A percentile compares a stretch with the other conserved stretches of the same genome.
phyloP scores from a whole-genome alignment of 1,140 invertebrate genomes.

The Drosophila auraria region DNA sequence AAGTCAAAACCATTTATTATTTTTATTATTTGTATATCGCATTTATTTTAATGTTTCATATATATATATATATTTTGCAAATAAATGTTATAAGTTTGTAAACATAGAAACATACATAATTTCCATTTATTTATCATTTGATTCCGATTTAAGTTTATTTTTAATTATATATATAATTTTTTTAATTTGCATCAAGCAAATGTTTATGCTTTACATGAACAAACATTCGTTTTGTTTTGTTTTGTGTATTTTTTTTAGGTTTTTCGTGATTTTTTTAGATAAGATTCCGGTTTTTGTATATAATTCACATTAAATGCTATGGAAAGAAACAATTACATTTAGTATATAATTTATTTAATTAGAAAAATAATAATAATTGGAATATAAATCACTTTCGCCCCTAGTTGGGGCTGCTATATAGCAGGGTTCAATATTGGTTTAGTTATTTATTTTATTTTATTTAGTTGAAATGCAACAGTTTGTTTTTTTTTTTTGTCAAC shows the following conservation, averaged over 20 bases:
- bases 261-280: constrained; percentile 53
- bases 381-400: constrained; percentile 80
- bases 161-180: constrained; percentile 43
- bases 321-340: constrained; percentile 65
- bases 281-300: constrained; percentile 56
- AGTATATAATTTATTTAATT: constrained; percentile 78
- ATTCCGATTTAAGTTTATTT: constrained; percentile 54
- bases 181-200: constrained; percentile 58
- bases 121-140: constrained; percentile 59
- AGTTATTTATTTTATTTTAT: constrained; percentile 23
- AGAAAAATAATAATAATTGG: constrained; percentile 83
- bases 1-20: constrained; percentile 15
- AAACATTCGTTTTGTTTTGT: constrained; percentile 58
- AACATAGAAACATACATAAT: constrained; percentile 70
- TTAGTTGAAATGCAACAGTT: constrained; percentile 56
- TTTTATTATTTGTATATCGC: constrained; percentile 74
- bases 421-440: constrained; percentile 33
- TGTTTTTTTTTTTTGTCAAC: constrained; percentile 31
- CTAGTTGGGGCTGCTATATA: constrained; percentile 59
- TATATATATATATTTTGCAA: constrained; percentile 69
- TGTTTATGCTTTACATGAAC: constrained; percentile 61
- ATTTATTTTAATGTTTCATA: constrained; percentile 78
- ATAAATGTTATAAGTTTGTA: constrained; percentile 71
- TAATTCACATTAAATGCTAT: constrained; percentile 67
- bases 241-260: constrained; percentile 32